Evolutionary conservation across 2,888 invertebrate species (phyloP), one percentile per base, ranked within the genome.

Genomic region (Synergus umbraculus): DNA sequence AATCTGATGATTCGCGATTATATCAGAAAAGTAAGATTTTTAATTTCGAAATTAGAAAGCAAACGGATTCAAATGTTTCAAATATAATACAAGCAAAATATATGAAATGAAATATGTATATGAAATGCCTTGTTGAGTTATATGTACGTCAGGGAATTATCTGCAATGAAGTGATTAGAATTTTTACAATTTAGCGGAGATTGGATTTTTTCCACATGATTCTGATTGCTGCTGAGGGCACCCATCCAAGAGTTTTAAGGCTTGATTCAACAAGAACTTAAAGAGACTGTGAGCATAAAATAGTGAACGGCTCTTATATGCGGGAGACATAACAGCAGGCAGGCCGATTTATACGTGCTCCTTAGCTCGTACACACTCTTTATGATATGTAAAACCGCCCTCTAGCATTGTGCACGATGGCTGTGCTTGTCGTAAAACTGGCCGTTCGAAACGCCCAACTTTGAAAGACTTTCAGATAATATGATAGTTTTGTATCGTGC

Each of bases 311-410:
- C 78, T 83, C 79, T 85, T 84, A 85, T 85, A 83, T 83, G 83
- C 85, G 85, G 86, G 85, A 89, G 89, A 88, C 89, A 88, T 89
- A 89, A 89, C 88, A 90, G 88, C 84, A 83, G 85, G 84, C 76
- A 76, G 64, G 84, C 84, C 88, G 88, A 89, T 90, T 89, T 89
- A 90, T 89, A 88, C 85, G 86, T 86, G 84, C 88, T 88, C 87
- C 86, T 89, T 86, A 88, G 86, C 84, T 85, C 82, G 83, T 85
- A 83, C 85, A 85, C 83, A 84, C 83, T 82, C 86, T 89, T 89
- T 89, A 90, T 86, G 89, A 89, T 89, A 90, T 88, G 89, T 90
- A 90, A 89, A 90, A 90, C 86, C 88, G 86, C 84, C 82, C 82
- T 77, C 77, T 76, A 82, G 83, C 82, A 89, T 88, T 89, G 86